Conservation (phyloP, 2,113 vertebrate genomes). For the Tupaia chinensis region DNA sequence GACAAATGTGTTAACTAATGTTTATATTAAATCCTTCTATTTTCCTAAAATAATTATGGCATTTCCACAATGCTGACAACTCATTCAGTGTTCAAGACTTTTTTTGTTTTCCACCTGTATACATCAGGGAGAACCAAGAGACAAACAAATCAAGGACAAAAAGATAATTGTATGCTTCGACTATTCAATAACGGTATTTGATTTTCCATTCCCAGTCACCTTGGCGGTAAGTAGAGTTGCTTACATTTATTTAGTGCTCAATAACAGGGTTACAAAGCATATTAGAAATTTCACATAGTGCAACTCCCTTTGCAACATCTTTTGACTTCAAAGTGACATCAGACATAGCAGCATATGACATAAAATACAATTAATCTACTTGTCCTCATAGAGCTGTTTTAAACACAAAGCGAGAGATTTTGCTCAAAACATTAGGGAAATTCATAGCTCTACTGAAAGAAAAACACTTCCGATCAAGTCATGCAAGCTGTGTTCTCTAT, state of each 20-base stretch:
- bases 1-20: background rate
- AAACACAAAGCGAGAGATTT: background rate
- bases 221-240: background rate
- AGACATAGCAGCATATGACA: background rate
- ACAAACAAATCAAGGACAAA: background rate
- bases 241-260: background rate
- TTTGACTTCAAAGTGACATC: background rate
- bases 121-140: background rate
- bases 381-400: background rate
- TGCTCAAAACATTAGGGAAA: slow-evolving; percentile 2
- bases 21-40: background rate
- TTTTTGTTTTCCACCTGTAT: background rate
- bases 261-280: background rate
- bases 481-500: background rate
- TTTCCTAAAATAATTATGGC: background rate
- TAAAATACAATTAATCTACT: background rate
- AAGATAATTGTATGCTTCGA: background rate
- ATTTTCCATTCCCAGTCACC: slow-evolving; percentile 34
- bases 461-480: background rate
- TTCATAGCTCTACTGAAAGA: background rate
- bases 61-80: background rate
- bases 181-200: background rate
- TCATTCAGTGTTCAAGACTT: background rate
- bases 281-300: background rate
- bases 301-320: background rate